phyloP scores from a whole-genome alignment of 2,797 vertebrate species.

The Leptoclinus maculatus region DNA sequence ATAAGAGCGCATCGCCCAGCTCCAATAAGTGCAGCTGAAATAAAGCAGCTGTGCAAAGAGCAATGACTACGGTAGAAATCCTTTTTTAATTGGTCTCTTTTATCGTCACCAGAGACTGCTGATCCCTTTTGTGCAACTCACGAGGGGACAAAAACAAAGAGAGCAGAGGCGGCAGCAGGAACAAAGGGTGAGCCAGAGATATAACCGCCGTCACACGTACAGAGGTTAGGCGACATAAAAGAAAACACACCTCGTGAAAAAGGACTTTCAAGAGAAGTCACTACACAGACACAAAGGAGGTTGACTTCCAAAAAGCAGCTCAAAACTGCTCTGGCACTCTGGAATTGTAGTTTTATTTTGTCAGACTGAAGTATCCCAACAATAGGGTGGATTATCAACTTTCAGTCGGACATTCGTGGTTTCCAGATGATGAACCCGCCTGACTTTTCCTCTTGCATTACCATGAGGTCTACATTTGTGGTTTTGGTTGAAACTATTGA shows the following conservation, averaged over 20 bases:
- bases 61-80: background rate
- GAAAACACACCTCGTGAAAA: background rate
- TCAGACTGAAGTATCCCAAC: too few relatives aligned
- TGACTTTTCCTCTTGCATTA: too few relatives aligned
- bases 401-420: too few relatives aligned
- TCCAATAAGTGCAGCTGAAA: background rate
- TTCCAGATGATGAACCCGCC: too few relatives aligned
- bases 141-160: background rate
- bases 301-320: background rate
- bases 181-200: background rate
- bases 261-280: background rate
- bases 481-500: too few relatives aligned
- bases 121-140: background rate
- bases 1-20: too few relatives aligned
- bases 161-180: background rate
- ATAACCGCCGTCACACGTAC: background rate
- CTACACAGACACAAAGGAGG: background rate
- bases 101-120: background rate
- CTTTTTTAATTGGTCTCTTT: slow-evolving; percentile 3
- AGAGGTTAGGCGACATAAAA: background rate
- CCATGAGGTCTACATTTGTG: too few relatives aligned
- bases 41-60: background rate
- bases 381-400: too few relatives aligned
- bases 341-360: too few relatives aligned
- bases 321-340: background rate